Evolutionary conservation across 1,140 invertebrate species (phyloP).

Genomic region (Bombus haemorrhoidalis): DNA sequence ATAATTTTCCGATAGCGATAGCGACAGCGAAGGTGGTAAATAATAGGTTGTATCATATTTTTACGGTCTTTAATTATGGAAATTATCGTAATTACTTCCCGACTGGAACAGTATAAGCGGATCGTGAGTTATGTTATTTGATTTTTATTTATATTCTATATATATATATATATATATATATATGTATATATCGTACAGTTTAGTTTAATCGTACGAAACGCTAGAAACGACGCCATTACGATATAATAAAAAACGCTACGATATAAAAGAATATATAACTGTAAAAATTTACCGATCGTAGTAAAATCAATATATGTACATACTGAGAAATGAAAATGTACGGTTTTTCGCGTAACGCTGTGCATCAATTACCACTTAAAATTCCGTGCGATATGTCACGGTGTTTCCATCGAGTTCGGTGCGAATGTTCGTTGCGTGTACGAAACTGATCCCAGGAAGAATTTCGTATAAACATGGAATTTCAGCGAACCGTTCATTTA

Average conservation of each 20-base stretch:
- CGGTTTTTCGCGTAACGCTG: not conserved
- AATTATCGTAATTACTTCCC: too few relatives aligned
- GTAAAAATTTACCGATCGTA: too few relatives aligned
- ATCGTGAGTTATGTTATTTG: too few relatives aligned
- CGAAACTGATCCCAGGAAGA: constrained; percentile 7
- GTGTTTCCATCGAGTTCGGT: not conserved
- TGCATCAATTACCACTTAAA: constrained; percentile 9
- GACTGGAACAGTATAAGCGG: too few relatives aligned
- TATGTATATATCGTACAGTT: too few relatives aligned
- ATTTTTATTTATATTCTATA: too few relatives aligned
- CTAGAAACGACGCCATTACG: too few relatives aligned
- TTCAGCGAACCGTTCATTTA: constrained; percentile 36
- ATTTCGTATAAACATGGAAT: constrained; percentile 35
- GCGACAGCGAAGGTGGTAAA: not conserved
- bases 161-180: too few relatives aligned
- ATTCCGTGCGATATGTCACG: not conserved
- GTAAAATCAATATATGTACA: not conserved
- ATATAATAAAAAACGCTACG: too few relatives aligned
- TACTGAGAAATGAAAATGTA: not conserved
- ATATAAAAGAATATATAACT: too few relatives aligned
- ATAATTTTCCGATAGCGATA: not conserved
- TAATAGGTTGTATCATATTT: not conserved
- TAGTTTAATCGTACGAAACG: too few relatives aligned
- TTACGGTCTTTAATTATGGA: not conserved
- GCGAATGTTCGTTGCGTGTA: not conserved